Evolutionary conservation across 1,140 invertebrate species (phyloP).

Genomic region (Lucilia cuprina): DNA sequence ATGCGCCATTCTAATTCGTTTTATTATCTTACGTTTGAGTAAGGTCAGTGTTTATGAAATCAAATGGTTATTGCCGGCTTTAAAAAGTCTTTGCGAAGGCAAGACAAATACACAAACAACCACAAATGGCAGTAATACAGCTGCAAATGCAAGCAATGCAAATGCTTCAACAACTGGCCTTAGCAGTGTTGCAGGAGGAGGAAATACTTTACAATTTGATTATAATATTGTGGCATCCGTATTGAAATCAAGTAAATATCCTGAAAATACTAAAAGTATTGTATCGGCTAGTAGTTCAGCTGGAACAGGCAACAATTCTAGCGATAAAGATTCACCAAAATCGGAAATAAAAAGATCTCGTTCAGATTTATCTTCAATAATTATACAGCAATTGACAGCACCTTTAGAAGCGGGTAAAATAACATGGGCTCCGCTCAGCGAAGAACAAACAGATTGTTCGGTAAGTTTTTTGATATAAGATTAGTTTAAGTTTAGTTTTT

Average conservation of each 20-base stretch:
- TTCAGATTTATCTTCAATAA: constrained; percentile 70
- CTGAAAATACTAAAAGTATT: constrained; percentile 52
- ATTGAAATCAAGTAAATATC: constrained; percentile 53
- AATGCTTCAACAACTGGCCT: neutral
- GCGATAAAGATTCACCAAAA: constrained; percentile 67
- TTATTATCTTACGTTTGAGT: constrained; percentile 55
- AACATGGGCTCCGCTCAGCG: constrained; percentile 58
- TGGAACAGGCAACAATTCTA: constrained; percentile 26
- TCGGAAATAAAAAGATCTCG: constrained; percentile 68
- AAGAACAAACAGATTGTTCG: constrained; percentile 56
- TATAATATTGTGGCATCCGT: constrained; percentile 53
- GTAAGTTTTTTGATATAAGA: constrained; percentile 41
- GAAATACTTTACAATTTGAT: constrained; percentile 47
- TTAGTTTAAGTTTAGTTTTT: neutral
- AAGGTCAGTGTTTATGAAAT: constrained; percentile 55
- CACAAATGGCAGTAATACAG: constrained; percentile 5
- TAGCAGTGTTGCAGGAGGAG: neutral
- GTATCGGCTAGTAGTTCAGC: constrained; percentile 44
- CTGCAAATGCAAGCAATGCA: neutral
- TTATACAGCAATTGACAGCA: constrained; percentile 72
- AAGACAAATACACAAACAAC: constrained; percentile 33
- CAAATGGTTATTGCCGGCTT: constrained; percentile 56
- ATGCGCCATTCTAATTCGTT: constrained; percentile 54
- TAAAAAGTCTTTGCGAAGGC: constrained; percentile 58
- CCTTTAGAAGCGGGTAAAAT: constrained; percentile 65